Evolutionary conservation across 2,797 vertebrate genomes (phyloP).

Genomic region (Neolamprologus multifasciatus): DNA sequence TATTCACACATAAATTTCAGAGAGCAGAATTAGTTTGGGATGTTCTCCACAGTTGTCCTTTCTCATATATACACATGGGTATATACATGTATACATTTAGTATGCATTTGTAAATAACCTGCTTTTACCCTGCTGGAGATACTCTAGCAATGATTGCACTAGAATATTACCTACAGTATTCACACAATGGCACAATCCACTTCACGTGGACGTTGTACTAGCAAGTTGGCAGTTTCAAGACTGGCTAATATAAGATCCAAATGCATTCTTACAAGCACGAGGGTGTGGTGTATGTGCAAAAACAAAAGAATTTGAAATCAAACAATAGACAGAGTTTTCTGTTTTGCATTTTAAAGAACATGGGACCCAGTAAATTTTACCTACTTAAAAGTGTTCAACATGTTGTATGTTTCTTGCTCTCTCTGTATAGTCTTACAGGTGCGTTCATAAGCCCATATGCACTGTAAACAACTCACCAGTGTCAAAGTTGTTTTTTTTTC

Average conservation of each 20-base stretch:
- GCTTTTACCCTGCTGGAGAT: background rate
- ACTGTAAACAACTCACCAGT: slow-evolving; percentile 10
- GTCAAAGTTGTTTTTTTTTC: background rate
- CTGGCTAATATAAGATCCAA: background rate
- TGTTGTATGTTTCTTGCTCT: background rate
- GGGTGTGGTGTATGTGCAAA: background rate
- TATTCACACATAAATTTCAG: background rate
- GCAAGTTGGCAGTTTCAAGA: background rate
- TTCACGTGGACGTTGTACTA: background rate
- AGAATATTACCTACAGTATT: background rate
- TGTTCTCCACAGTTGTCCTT: background rate
- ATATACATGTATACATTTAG: background rate
- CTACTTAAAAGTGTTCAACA: background rate
- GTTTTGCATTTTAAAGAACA: background rate
- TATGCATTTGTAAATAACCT: background rate
- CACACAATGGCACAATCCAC: background rate
- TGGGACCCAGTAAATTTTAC: background rate
- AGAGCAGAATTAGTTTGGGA: background rate
- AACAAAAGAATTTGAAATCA: background rate
- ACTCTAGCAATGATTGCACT: background rate
- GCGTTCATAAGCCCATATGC: background rate
- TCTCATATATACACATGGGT: background rate
- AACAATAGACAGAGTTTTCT: background rate
- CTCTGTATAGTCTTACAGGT: background rate
- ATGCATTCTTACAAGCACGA: background rate